These are phyloP conservation scores for Argyresthia albistria DNA, from an alignment of 2,888 invertebrate genomes.

Conservation along the genomic window DNA sequence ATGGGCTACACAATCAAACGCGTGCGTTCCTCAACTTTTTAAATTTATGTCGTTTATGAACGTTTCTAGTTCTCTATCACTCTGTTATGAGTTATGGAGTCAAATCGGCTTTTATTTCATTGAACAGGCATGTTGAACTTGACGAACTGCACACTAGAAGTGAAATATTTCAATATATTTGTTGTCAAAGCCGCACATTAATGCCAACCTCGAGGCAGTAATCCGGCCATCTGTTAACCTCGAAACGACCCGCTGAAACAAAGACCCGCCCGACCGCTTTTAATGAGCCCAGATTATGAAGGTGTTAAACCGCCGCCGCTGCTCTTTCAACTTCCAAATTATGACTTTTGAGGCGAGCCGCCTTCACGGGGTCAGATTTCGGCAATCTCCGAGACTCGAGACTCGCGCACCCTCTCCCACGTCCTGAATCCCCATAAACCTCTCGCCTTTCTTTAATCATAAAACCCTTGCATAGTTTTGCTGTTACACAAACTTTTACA, in stretches of 20 bases:
- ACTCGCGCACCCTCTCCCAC: slow-evolving; percentile 40
- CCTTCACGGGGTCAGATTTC: slow-evolving; percentile 57
- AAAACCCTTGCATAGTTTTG: slow-evolving; percentile 34
- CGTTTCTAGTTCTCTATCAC: neutral
- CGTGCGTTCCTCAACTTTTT: slow-evolving; percentile 5
- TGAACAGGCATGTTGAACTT: no score
- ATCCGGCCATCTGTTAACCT: slow-evolving; percentile 66
- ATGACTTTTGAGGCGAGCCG: slow-evolving; percentile 54
- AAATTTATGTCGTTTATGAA: neutral
- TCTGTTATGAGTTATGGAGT: no score
- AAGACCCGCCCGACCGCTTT: slow-evolving; percentile 56
- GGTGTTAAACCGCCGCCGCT: slow-evolving; percentile 65
- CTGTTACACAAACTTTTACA: slow-evolving; percentile 1
- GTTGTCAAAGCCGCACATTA: neutral
- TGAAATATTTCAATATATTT: neutral
- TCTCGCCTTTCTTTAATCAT: slow-evolving; percentile 46
- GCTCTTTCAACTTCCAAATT: slow-evolving; percentile 68
- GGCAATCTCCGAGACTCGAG: slow-evolving; percentile 47
- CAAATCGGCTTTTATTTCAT: no score
- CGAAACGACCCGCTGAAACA: slow-evolving; percentile 67
- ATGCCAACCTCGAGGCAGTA: slow-evolving; percentile 16
- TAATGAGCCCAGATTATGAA: slow-evolving; percentile 71
- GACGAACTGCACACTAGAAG: no score
- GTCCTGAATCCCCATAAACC: slow-evolving; percentile 30
- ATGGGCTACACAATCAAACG: slow-evolving; percentile 25